Base-by-base conservation (phyloP, 2,888 invertebrate genomes). In the Trypoxylon attenuatum region DNA sequence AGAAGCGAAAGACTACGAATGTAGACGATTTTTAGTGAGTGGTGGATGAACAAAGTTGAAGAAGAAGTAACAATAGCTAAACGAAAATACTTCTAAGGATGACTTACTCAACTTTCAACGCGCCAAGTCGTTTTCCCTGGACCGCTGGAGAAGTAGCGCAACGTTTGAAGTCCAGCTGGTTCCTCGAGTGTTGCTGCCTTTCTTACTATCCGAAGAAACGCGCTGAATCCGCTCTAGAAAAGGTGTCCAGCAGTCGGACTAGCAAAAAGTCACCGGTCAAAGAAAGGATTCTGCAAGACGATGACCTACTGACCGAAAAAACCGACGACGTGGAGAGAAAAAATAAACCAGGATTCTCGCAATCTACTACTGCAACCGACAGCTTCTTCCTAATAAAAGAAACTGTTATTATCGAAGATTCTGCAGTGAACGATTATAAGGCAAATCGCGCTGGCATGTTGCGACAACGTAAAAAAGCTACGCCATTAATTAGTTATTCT, bases 51-150 rank as follows among this genome's bases (percentile, higher is more conserved):
- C n/a, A n/a, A n/a, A n/a, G n/a, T n/a, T n/a, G n/a, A n/a, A n/a
- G n/a, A n/a, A n/a, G n/a, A 13, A 33, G 33, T 33, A 13, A 13
- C 10, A 33, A 33, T n/a, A 10, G 10, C n/a, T n/a, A n/a, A n/a
- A 2, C 10, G 52, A 29, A 16, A 54, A 29, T 25, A 76, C 79
- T 76, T 49, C 69, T 25, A 72, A 59, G 13, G 13, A 33, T 33
- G 33, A 33, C 66, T 55, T 81, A 81, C 16, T 72, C 71, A 16
- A 77, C 71, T 49, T 78, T 81, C 66, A 71, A 78, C 25, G 64
- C 50, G 42, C 49, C 73, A 2, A 54, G 68, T 47, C 55, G 59
- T 46, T 59, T 56, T 58, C 68, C 73, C 2, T 71, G 69, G 54
- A 54, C 62, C 4, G 43, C 15, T 13, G 47, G 52, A 38, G 49